phyloP scores from a whole-genome alignment of 2,888 invertebrate species.

The Orthonychiurus folsomi region DNA sequence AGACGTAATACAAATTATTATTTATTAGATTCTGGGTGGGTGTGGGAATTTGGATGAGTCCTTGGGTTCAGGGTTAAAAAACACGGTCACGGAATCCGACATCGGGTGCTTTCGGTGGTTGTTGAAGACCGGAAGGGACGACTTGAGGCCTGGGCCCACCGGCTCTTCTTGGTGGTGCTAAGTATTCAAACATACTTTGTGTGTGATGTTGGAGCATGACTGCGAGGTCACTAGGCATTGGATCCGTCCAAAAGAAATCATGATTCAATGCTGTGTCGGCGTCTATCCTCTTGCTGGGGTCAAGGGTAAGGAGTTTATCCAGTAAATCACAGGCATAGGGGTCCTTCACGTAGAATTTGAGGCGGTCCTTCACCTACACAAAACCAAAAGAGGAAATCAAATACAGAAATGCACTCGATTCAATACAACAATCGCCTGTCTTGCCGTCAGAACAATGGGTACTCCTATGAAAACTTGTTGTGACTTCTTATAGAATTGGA shows the following conservation, averaged over 20 bases:
- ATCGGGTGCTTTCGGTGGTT: constrained; percentile 23
- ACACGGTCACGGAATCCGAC: constrained; percentile 38
- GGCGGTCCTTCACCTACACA: constrained; percentile 60
- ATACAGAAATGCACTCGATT: background rate
- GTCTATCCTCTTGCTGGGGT: constrained; percentile 79
- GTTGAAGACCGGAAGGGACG: constrained; percentile 22
- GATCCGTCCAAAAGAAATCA: constrained; percentile 97
- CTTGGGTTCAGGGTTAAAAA: constrained; percentile 34
- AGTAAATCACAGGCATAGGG: constrained; percentile 84
- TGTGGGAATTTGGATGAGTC: too few relatives aligned
- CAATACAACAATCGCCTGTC: background rate
- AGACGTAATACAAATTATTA: too few relatives aligned
- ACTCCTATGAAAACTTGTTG: background rate
- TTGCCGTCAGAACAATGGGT: too few relatives aligned
- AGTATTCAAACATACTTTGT: constrained; percentile 90
- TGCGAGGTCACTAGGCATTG: constrained; percentile 82
- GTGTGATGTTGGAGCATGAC: constrained; percentile 86
- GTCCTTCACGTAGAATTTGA: constrained; percentile 84
- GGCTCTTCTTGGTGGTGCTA: constrained; percentile 58
- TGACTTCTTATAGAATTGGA: too few relatives aligned
- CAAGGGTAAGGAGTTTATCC: constrained; percentile 80
- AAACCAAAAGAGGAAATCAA: constrained; percentile 3
- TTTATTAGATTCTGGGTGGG: too few relatives aligned
- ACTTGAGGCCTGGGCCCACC: constrained; percentile 27
- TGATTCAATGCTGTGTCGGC: constrained; percentile 91